These are phyloP conservation scores for Mycetomoellerius zeteki DNA, from an alignment of 1,140 invertebrate genomes.

Conservation along the genomic window DNA sequence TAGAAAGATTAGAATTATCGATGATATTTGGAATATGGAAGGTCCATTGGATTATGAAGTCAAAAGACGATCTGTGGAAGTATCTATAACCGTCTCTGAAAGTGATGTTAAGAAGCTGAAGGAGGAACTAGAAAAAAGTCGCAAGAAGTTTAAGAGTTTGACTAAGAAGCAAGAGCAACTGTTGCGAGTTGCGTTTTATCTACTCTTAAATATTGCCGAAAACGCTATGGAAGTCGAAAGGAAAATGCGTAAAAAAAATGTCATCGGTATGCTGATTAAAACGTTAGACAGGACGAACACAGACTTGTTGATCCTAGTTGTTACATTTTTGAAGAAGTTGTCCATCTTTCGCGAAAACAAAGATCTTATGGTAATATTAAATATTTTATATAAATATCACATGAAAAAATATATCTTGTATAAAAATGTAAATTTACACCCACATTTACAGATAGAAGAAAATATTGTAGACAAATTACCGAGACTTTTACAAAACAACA, in stretches of 20 bases:
- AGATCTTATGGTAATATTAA: slow-evolving; percentile 92
- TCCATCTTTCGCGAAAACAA: slow-evolving; percentile 98
- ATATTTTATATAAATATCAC: slow-evolving; percentile 38
- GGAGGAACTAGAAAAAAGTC: slow-evolving; percentile 94
- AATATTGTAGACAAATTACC: slow-evolving; percentile 93
- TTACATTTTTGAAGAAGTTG: slow-evolving; percentile 98
- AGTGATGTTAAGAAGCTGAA: slow-evolving; percentile 89
- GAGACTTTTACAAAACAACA: slow-evolving; percentile 90
- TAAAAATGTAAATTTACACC: slow-evolving; percentile 53
- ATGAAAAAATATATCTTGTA: background rate
- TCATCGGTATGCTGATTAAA: slow-evolving; percentile 95
- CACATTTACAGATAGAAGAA: slow-evolving; percentile 87
- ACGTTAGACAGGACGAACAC: slow-evolving; percentile 94
- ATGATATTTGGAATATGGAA: slow-evolving; percentile 84
- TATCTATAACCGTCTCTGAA: slow-evolving; percentile 76
- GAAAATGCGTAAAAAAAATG: slow-evolving; percentile 98
- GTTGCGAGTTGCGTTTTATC: slow-evolving; percentile 95
- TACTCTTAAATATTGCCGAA: slow-evolving; percentile 98
- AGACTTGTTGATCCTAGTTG: slow-evolving; percentile 96
- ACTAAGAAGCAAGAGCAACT: slow-evolving; percentile 97
- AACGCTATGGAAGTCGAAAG: slow-evolving; percentile 96
- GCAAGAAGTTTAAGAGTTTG: slow-evolving; percentile 92
- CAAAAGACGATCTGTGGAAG: slow-evolving; percentile 80
- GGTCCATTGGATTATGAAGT: slow-evolving; percentile 83
- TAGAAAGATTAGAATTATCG: slow-evolving; percentile 82